Conservation (phyloP, 1,140 invertebrate genomes). For the Drosophila navojoa region DNA sequence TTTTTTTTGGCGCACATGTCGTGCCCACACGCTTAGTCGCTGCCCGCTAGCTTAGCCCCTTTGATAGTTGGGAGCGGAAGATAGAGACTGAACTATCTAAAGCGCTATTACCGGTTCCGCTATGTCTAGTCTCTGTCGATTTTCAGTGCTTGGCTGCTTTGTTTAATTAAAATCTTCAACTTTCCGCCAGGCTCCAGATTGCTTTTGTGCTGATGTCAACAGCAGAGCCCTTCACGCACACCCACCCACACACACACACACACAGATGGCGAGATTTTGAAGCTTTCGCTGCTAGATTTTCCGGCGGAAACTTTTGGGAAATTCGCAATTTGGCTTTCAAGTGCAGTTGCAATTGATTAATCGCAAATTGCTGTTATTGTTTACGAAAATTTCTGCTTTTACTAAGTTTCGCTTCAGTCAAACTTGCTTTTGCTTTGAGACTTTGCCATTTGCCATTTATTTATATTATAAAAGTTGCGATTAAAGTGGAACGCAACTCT, state of each 20-base stretch:
- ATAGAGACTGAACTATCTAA: slow-evolving; percentile 18
- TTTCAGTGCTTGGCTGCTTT: slow-evolving; percentile 34
- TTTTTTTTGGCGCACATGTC: slow-evolving; percentile 46
- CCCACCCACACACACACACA: not conserved
- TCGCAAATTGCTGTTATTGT: slow-evolving; percentile 19
- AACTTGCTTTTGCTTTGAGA: not conserved
- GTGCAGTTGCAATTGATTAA: slow-evolving; percentile 35
- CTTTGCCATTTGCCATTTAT: not conserved
- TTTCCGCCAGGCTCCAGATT: slow-evolving; percentile 42
- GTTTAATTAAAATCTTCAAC: slow-evolving; percentile 72
- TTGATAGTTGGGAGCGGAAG: slow-evolving; percentile 37
- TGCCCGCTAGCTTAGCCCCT: slow-evolving; percentile 53
- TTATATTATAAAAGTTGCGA: not conserved
- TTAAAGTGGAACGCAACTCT: not conserved
- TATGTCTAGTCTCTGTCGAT: not conserved
- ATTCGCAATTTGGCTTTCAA: slow-evolving; percentile 5
- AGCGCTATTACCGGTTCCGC: slow-evolving; percentile 20
- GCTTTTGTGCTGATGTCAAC: slow-evolving; percentile 38
- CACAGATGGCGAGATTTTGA: not conserved
- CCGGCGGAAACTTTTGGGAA: slow-evolving; percentile 24
- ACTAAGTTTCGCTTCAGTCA: not conserved
- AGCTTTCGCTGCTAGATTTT: slow-evolving; percentile 13
- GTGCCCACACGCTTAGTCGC: slow-evolving; percentile 54
- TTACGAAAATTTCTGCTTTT: not conserved
- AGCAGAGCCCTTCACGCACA: slow-evolving; percentile 11